Evolutionary conservation across 2,888 invertebrate genomes (phyloP).

Genomic region (Pammene aurita): DNA sequence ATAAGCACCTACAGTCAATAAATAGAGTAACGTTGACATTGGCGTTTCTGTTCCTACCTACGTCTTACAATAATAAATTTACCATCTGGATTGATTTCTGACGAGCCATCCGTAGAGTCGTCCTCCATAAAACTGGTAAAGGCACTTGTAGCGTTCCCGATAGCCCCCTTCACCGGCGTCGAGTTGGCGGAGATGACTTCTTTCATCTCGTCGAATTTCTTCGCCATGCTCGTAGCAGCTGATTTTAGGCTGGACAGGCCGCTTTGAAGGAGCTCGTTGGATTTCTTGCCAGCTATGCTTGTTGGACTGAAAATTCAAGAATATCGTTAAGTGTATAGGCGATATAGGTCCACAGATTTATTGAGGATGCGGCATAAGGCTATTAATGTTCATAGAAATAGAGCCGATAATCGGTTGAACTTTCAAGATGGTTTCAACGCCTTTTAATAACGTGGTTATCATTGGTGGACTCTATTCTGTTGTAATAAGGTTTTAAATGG

Average conservation of each 20-base stretch:
- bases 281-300: slow-evolving; percentile 92
- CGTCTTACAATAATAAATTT: slow-evolving; percentile 17
- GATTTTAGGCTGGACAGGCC: slow-evolving; percentile 93
- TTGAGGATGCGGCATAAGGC: no score
- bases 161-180: slow-evolving; percentile 90
- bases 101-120: slow-evolving; percentile 75
- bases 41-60: no score
- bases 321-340: no score
- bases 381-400: no score
- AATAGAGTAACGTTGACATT: no score
- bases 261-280: slow-evolving; percentile 93
- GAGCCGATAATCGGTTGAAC: no score
- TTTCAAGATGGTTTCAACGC: no score
- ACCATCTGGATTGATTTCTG: slow-evolving; percentile 80
- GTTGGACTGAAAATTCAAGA: slow-evolving; percentile 85
- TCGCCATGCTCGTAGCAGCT: slow-evolving; percentile 92
- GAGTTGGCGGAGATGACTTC: slow-evolving; percentile 94
- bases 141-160: slow-evolving; percentile 75
- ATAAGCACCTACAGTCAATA: no score
- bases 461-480: no score
- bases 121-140: slow-evolving; percentile 72
- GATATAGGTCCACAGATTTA: no score
- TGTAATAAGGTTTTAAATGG: no score
- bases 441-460: no score
- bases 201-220: slow-evolving; percentile 95